phyloP scores from a whole-genome alignment of 2,113 vertebrate genomes.

The Albula goreensis region DNA sequence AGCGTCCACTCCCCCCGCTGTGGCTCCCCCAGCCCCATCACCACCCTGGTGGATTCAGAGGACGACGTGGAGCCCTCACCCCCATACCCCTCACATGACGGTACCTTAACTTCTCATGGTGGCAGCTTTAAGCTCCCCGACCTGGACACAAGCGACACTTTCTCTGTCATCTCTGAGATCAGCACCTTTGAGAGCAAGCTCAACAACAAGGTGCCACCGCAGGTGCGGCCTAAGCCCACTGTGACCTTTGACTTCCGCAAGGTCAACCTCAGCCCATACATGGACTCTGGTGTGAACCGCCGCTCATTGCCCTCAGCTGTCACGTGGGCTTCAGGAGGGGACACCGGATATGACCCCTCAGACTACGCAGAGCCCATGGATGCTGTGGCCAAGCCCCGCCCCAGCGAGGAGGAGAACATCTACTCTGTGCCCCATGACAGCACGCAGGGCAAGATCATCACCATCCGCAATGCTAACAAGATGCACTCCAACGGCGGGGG shows the following conservation, averaged over 20 bases:
- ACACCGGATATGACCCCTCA: conserved; percentile 87
- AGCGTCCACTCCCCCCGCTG: conserved; percentile 86
- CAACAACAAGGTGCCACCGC: conserved; percentile 89
- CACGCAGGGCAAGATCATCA: conserved; percentile 97
- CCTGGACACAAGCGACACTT: conserved; percentile 79
- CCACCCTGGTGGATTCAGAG: conserved; percentile 84
- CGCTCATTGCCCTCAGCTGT: conserved; percentile 80
- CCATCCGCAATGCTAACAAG: conserved; percentile 91
- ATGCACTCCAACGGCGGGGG: conserved; percentile 83
- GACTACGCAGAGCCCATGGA: conserved; percentile 95
- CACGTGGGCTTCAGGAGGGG: conserved; percentile 77
- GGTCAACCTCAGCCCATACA: conserved; percentile 72
- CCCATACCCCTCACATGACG: conserved; percentile 75
- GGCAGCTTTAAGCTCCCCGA: conserved; percentile 83
- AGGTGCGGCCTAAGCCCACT: conserved; percentile 88
- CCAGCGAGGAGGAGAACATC: conserved; percentile 90
- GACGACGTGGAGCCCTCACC: conserved; percentile 82
- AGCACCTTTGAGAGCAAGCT: conserved; percentile 84
- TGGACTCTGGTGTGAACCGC: conserved; percentile 77
- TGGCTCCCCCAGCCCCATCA: conserved; percentile 85
- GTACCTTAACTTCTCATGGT: conserved; percentile 66
- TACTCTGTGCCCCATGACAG: conserved; percentile 96
- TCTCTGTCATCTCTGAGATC: conserved; percentile 78
- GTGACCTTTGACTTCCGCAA: conserved; percentile 86
- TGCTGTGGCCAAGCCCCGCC: conserved; percentile 84